These are phyloP conservation scores for Seira ritae DNA, from an alignment of 2,888 invertebrate species.

Conservation along the genomic window DNA sequence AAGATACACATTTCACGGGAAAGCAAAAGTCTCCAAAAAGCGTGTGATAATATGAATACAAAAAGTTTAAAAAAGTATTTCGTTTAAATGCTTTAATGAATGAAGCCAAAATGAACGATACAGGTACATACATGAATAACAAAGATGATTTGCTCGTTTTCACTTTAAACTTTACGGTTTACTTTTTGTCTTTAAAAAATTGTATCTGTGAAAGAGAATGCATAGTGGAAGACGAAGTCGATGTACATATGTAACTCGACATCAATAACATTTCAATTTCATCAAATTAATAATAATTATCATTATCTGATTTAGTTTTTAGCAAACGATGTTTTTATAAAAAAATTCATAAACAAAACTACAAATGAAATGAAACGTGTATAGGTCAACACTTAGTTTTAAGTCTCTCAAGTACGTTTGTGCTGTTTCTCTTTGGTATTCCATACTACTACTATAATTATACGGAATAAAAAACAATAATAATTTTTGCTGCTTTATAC, in stretches of 20 bases:
- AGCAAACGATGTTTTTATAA: too few species aligned
- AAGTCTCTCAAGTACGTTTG: background rate
- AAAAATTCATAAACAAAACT: background rate
- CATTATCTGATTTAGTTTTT: too few species aligned
- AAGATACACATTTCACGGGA: background rate
- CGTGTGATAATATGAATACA: background rate
- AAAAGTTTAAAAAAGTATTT: background rate
- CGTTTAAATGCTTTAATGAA: background rate
- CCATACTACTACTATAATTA: background rate
- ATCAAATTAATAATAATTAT: too few species aligned
- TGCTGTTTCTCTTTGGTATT: background rate
- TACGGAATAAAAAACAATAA: background rate
- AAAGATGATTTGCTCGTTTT: too few species aligned
- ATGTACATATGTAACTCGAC: too few species aligned
- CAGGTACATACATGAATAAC: too few species aligned
- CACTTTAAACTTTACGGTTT: too few species aligned
- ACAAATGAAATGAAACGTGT: background rate
- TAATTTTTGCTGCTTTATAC: background rate
- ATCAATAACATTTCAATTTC: too few species aligned
- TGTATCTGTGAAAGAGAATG: too few species aligned
- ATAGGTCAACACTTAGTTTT: background rate
- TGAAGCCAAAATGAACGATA: too few species aligned
- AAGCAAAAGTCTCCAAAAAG: background rate
- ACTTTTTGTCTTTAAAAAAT: too few species aligned
- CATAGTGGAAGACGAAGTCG: too few species aligned